These are phyloP conservation scores for Monopis laevigella DNA, from an alignment of 2,888 invertebrate species.

Conservation along the genomic window DNA sequence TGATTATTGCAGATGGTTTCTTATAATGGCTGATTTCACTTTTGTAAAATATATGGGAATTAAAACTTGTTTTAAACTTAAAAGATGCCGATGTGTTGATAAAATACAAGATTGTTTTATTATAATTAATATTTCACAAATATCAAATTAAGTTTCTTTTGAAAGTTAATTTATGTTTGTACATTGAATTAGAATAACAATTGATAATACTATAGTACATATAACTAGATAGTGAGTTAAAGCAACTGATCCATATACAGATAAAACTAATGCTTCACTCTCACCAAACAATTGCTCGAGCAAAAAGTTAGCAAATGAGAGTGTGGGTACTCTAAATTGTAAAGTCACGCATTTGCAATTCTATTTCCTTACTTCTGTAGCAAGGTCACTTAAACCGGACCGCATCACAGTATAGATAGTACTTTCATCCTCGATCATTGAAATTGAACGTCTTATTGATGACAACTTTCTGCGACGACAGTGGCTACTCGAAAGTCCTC, in stretches of 20 bases:
- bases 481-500: slow-evolving; percentile 45
- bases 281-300: slow-evolving; percentile 44
- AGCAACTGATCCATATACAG: not conserved
- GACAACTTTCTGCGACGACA: slow-evolving; percentile 58
- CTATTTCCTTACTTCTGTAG: slow-evolving; percentile 32
- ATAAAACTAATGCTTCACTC: slow-evolving; percentile 30
- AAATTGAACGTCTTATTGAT: slow-evolving; percentile 58
- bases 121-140: too few relatives aligned
- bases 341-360: slow-evolving; percentile 35
- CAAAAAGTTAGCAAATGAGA: slow-evolving; percentile 45
- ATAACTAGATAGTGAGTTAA: too few relatives aligned
- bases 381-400: slow-evolving; percentile 54
- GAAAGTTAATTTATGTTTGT: too few relatives aligned
- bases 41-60: slow-evolving; percentile 2
- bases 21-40: slow-evolving; percentile 6
- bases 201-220: too few relatives aligned
- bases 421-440: slow-evolving; percentile 52
- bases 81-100: not conserved
- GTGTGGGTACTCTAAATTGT: slow-evolving; percentile 41
- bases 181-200: not conserved
- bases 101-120: too few relatives aligned
- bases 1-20: not conserved
- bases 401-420: slow-evolving; percentile 42
- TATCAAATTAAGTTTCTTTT: too few relatives aligned
- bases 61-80: not conserved